These are phyloP conservation scores for Pseudomyrmex flavicornis DNA, from an alignment of 1,140 invertebrate species.

Conservation along the genomic window DNA sequence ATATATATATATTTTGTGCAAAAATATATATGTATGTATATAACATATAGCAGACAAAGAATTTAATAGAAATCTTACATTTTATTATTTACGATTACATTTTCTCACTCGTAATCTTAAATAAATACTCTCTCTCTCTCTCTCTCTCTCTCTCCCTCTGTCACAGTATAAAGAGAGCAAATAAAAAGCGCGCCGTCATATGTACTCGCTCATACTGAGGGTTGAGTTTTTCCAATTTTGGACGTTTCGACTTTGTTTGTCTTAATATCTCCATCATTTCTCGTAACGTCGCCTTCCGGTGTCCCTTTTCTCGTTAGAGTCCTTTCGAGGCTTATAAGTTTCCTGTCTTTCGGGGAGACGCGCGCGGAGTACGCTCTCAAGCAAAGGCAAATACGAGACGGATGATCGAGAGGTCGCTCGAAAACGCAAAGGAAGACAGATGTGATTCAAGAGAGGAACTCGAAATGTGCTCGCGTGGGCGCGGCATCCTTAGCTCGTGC, in stretches of 20 bases:
- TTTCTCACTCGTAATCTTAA: too few species aligned
- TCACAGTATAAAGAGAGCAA: background rate
- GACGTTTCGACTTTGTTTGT: slow-evolving; percentile 33
- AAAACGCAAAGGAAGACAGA: slow-evolving; percentile 63
- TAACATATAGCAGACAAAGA: too few species aligned
- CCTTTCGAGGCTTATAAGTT: slow-evolving; percentile 53
- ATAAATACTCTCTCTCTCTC: too few species aligned
- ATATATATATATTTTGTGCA: too few species aligned
- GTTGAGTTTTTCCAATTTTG: slow-evolving; percentile 10
- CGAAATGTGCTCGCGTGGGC: slow-evolving; percentile 22
- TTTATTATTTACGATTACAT: too few species aligned
- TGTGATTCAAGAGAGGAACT: slow-evolving; percentile 37
- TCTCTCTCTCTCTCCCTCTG: too few species aligned
- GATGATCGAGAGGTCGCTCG: slow-evolving; percentile 64
- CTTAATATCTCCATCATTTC: slow-evolving; percentile 33
- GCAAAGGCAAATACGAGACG: slow-evolving; percentile 48
- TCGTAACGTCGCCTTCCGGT: slow-evolving; percentile 32
- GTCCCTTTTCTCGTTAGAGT: slow-evolving; percentile 39
- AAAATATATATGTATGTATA: too few species aligned
- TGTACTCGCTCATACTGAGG: background rate
- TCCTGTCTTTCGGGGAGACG: slow-evolving; percentile 44
- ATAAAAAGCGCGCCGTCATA: slow-evolving; percentile 4
- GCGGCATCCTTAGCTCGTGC: slow-evolving; percentile 28
- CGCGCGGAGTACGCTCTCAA: slow-evolving; percentile 10
- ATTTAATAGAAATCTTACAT: too few species aligned